Base-by-base conservation (phyloP, 2,888 invertebrate species). In the Dione juno region DNA sequence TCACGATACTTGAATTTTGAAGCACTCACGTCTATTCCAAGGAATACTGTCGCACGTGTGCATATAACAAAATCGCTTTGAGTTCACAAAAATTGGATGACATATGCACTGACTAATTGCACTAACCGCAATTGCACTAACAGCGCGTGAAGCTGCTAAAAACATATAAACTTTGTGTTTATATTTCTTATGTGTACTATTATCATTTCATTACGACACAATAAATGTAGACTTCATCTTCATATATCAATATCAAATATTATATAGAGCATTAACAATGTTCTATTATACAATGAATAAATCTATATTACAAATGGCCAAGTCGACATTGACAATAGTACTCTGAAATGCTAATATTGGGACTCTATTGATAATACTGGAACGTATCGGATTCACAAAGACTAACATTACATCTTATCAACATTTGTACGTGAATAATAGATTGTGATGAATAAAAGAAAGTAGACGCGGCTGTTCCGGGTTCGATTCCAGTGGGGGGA, bases 261-360 rank as follows among this genome's bases (percentile, higher is more conserved):
- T 45, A 7, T 11, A 45, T 45, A 11, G n/a, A 43, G 28, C 28
- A 43, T 45, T 61, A 61, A 61, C 45, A 45, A 35, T 61, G 43
- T 16, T 45, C 45, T 45, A 54, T 67, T 52, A 16, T 72, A n/a
- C 57, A 16, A 69, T 72, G 66, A 72, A 72, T 72, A 69, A 66
- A 63, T 64, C 35, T 48, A 69, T 72, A 58, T 69, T 21, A 63
- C 43, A 63, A 72, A 69, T 69, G 66, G 66, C 61, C 61, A 57
- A 69, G 50, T 70, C 57, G 64, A 66, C 67, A 58, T 67, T 70
- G 69, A 53, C 52, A 35, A 37, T 59, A 13, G 69, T 66, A 58
- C 66, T 13, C 64, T 69, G 69, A 67, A 69, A 67, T 64, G 52
- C 43, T 58, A 72, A 57, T 45, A 65, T 63, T 63, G 48, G 50